Base-by-base conservation (phyloP, 2,113 vertebrate genomes). In the Excalfactoria chinensis region DNA sequence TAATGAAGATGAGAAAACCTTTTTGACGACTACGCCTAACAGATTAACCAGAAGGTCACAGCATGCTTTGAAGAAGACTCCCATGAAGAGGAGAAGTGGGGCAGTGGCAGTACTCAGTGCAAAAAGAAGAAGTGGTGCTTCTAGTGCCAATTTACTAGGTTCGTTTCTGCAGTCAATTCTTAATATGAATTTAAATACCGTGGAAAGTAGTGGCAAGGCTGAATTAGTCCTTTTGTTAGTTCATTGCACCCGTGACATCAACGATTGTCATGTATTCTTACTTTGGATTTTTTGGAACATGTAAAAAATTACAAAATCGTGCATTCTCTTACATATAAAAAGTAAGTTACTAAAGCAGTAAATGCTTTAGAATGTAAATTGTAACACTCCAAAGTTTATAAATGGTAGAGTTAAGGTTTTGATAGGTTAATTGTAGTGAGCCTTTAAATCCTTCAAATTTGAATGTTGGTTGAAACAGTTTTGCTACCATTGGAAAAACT, bases 91-190 rank as follows among this genome's bases (percentile, higher is more conserved):
- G 35, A 97, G 95, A 43, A 55, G 96, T 56, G 95, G 94, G 9
- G 69, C 93, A 60, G 69, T 96, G 23, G 97, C 97, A 67, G 49
- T 79, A 5, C 28, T 98, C 71, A 94, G 63, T 17, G 93, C 97
- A 22, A 96, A 80, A 69, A 97, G 98, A 63, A 98, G 96, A 93
- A 98, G 98, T 67, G 98, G 98, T 56, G 97, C 98, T 49, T 98
- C 98, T 32, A 96, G 93, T 49, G 98, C 98, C 44, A 99, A 98
- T 46, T 95, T 99, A 59, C 97, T 98, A 95, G 98, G 99, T 99
- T 93, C 66, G 95, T 96, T 84, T 93, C 17, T 40, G 20, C 23
- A 44, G 26, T 56, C 93, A 0, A 22, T 78, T 69, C 59, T 67
- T n/a, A 46, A 37, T 66, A 9, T 2, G 35, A 9, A 16, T 13